Percentiles rank a stretch among this genome's conserved stretches.
These are phyloP conservation scores for Aphaenogaster rudis DNA, from an alignment of 1,140 invertebrate genomes.

Conservation along the genomic window DNA sequence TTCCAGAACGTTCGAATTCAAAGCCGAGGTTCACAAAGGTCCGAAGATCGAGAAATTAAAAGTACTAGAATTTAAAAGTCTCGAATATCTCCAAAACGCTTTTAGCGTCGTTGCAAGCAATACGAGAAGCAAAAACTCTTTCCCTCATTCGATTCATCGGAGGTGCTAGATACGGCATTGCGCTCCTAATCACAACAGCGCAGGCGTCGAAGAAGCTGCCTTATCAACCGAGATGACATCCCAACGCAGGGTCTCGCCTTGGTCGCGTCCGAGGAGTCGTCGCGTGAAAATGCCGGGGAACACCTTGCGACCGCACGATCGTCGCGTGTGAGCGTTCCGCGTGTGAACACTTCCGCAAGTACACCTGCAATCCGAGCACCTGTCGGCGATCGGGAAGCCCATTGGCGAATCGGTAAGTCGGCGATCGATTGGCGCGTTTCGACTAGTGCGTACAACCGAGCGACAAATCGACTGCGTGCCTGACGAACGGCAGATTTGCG, in stretches of 20 bases:
- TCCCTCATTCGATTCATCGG: background rate
- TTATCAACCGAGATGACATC: slow-evolving; percentile 56
- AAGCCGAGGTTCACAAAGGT: background rate
- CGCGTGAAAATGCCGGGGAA: slow-evolving; percentile 37
- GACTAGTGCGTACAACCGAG: background rate
- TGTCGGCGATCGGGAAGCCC: background rate
- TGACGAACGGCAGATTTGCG: background rate
- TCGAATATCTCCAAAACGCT: too few relatives aligned
- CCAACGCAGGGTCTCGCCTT: slow-evolving; percentile 13
- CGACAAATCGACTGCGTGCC: slow-evolving; percentile 21
- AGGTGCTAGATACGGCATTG: slow-evolving; percentile 9
- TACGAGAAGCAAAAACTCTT: background rate
- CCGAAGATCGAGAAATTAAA: background rate
- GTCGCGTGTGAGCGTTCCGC: slow-evolving; percentile 38
- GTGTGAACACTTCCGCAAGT: slow-evolving; percentile 4
- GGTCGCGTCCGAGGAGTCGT: slow-evolving; percentile 17
- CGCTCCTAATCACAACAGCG: background rate
- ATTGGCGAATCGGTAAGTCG: slow-evolving; percentile 40
- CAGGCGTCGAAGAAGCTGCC: slow-evolving; percentile 29
- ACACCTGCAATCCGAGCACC: background rate
- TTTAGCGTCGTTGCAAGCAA: background rate
- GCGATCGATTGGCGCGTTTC: slow-evolving; percentile 4
- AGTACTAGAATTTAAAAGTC: background rate
- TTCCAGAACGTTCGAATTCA: background rate
- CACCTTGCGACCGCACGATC: slow-evolving; percentile 18